Base-by-base conservation (phyloP, 2,888 invertebrate species). In the Acrobeloides nanus region DNA sequence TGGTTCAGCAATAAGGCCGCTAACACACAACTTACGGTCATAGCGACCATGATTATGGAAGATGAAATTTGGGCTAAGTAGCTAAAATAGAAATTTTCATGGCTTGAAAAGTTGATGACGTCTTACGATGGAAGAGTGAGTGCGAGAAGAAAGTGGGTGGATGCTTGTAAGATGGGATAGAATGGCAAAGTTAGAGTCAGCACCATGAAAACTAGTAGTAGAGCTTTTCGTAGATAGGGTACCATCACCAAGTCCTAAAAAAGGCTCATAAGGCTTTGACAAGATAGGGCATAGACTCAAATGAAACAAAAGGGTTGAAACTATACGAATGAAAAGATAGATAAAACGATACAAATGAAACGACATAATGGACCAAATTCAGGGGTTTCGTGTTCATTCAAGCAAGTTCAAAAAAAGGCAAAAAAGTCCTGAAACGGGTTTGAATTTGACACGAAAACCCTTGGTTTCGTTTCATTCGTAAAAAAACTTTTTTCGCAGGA, bases 151-250 rank as follows among this genome's bases (percentile, higher is more conserved):
- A 68, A 61, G 42, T 59, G 53, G 20, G 68, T 67, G 27, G 64
- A 62, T 40, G 50, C 56, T 39, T 68, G 66, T 10, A 67, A 59
- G 27, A 68, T 57, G 3, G 68, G 68, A 46, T 69, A 68, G 55
- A 68, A 68, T 1, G 68, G 64, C 12, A 69, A 55, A 18, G 64
- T 63, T 1, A 64, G 55, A 26, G 59, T 43, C 6, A 66, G 55
- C 7, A 59, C 57, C n/a, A 59, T 53, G 5, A 69, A 56, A 4
- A 62, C 57, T 12, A 68, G 48, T 26, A 51, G 23, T 44, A 69
- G 50, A 1, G 68, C 68, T 20, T 53, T 46, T 1, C 68, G 55
- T 4, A 68, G 57, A 47, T 65, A 57, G 8, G 51, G 44, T 6
- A 59, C 55, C 15, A 33, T 43, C 18, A 67, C 29, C 15, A 68